Percentiles rank a stretch among this genome's conserved stretches.
Evolutionary conservation across 1,140 invertebrate genomes (phyloP).

Genomic region (Pseudomyrmex concolor): DNA sequence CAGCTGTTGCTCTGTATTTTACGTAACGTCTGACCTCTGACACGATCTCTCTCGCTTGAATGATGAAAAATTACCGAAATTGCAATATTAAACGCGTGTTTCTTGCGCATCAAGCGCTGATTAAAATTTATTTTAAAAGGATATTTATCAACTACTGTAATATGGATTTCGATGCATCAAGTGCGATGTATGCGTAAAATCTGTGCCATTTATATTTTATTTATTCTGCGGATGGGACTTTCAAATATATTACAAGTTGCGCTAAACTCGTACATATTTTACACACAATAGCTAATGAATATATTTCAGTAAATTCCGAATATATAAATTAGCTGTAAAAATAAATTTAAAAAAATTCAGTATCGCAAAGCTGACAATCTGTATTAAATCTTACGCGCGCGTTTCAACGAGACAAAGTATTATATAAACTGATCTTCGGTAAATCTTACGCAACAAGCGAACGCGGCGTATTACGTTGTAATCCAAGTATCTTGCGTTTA

Average conservation of each 20-base stretch:
- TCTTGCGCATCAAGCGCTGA: neutral
- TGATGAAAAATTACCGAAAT: neutral
- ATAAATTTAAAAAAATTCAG: no score
- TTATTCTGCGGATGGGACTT: slow-evolving; percentile 6
- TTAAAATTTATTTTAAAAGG: neutral
- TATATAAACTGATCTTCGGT: slow-evolving; percentile 19
- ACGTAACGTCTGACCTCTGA: neutral
- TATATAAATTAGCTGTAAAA: neutral
- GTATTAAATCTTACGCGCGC: no score
- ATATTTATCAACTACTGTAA: slow-evolving; percentile 9
- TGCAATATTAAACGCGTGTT: neutral
- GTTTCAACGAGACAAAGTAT: neutral
- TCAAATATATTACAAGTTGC: slow-evolving; percentile 7
- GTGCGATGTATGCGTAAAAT: neutral
- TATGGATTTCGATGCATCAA: slow-evolving; percentile 1
- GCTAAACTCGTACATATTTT: no score
- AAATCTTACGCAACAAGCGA: slow-evolving; percentile 37
- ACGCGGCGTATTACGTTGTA: slow-evolving; percentile 44
- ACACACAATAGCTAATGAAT: no score
- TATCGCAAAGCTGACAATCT: no score
- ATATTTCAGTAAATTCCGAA: neutral
- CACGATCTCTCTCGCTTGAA: neutral
- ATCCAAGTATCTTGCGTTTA: slow-evolving; percentile 38
- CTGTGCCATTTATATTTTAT: slow-evolving; percentile 26
- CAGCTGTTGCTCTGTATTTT: neutral